Base-by-base conservation (phyloP, 2,113 vertebrate genomes). In the Psittacus erithacus region DNA sequence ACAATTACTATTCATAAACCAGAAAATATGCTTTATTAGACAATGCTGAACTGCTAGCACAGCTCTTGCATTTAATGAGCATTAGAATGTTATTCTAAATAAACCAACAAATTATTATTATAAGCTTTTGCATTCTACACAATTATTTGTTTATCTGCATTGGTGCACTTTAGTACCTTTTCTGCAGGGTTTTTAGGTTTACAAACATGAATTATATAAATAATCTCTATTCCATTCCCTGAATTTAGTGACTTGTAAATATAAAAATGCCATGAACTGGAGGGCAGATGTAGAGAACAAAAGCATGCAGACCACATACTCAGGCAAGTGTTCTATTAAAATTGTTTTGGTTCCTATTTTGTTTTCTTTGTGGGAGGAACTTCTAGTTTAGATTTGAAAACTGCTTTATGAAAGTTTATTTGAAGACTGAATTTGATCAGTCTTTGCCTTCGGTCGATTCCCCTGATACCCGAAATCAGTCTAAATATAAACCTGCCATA, bases 1-100 rank as follows among this genome's bases (percentile, higher is more conserved):
- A 88, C 27, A 79, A 55, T 64, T 41, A 16, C 38, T 60, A 18
- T 28, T 82, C 15, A 49, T 43, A 77, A 82, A 85, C 69, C 0
- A 74, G 90, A 89, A 86, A 86, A 38, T 6, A 39, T 1, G 18
- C 83, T 93, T 28, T 46, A n/a, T 76, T 75, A 82, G 73, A 6
- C 41, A 82, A 68, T 41, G 28, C 62, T 89, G 69, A 89, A 43
- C 38, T 84, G 38, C 60, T 57, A 44, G 52, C 44, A 49, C 76
- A 71, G 59, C 74, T 77, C 35, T 78, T 85, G 67, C 47, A n/a
- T 80, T 55, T 93, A 5, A 35, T 35, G 20, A 75, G 31, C 67
- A 75, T 69, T 50, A 88, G 93, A 84, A 59, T 39, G 24, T 71
- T 86, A 82, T 17, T 95, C 63, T 57, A 77, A 93, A 92, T 96